Conservation (phyloP, 1,140 invertebrate genomes). For the Meloidogyne exigua region DNA sequence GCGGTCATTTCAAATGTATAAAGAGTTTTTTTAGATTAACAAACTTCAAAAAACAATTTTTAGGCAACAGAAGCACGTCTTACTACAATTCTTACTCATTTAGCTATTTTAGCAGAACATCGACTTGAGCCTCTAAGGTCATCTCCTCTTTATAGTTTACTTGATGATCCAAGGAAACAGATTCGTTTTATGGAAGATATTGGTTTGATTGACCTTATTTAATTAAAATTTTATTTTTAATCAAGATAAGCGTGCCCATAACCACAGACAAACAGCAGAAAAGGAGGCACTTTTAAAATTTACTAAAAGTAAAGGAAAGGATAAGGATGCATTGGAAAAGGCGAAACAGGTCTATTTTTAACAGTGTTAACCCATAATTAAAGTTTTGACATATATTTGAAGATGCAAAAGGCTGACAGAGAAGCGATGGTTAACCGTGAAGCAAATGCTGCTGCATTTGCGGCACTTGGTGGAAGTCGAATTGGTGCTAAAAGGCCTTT, state of each 20-base stretch:
- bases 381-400: not conserved
- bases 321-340: conserved; percentile 45
- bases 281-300: conserved; percentile 39
- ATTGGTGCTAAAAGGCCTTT: conserved; percentile 11
- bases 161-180: conserved; percentile 48
- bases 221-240: not conserved
- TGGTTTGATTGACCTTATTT: not conserved
- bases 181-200: conserved; percentile 45
- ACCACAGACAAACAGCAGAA: conserved; percentile 35
- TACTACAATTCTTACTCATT: conserved; percentile 21
- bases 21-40: not conserved
- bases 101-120: conserved; percentile 41
- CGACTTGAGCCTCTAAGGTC: conserved; percentile 46
- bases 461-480: conserved; percentile 42
- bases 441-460: conserved; percentile 48
- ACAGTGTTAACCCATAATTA: not conserved
- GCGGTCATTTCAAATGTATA: conserved; percentile 34
- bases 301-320: conserved; percentile 44
- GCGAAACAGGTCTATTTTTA: conserved; percentile 43
- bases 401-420: conserved; percentile 51
- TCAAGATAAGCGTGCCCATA: conserved; percentile 32
- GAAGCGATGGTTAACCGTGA: conserved; percentile 44
- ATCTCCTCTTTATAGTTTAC: conserved; percentile 38
- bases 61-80: conserved; percentile 34
- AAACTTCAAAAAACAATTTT: not conserved